Evolutionary conservation across 2,797 vertebrate species (phyloP), one percentile per base, ranked within the genome.

Genomic region (Anisognathus igniventris): DNA sequence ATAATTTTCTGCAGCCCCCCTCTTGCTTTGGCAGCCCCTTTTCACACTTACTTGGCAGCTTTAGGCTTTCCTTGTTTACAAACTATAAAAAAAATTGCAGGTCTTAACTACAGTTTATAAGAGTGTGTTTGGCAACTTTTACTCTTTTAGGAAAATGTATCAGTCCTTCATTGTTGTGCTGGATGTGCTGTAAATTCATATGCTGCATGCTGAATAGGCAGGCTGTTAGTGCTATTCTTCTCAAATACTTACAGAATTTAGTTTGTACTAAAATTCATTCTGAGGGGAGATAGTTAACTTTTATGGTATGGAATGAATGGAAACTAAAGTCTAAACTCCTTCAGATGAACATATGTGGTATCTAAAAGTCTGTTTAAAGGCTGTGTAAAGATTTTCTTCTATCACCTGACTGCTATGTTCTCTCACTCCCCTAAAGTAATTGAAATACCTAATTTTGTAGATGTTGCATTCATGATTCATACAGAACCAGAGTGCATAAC

Each of bases 371-470:
- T 65, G 9, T 50, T 27, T 71, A 86, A 75, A 56, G 56, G 61
- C 50, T 66, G 2, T 75, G 7, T 64, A 65, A 73, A 31, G 33
- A 60, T 40, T 75, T 7, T 53, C 20, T 30, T 72, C 39, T 82
- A 2, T 74, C 51, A 65, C 30, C 30, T 74, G 64, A 23, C 40
- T 58, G 47, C 30, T 67, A 11, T 50, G 30, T 66, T 76, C 15
- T 62, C 19, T 74, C 19, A 68, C 3, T 65, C 16, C n/a, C 50
- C 61, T 70, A 81, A 62, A 87, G 24, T 39, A 90, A 89, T 70
- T 86, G 78, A 82, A 96, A 94, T 83, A 77, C 39, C 66, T 86
- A 12, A 54, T 74, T 80, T 51, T 91, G n/a, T 88, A 54, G 33
- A 62, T 90, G 53, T 48, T 65, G 12, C 62, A 12, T 68, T 71